Evolutionary conservation across 2,888 invertebrate genomes (phyloP).

Genomic region (Catocala nupta): DNA sequence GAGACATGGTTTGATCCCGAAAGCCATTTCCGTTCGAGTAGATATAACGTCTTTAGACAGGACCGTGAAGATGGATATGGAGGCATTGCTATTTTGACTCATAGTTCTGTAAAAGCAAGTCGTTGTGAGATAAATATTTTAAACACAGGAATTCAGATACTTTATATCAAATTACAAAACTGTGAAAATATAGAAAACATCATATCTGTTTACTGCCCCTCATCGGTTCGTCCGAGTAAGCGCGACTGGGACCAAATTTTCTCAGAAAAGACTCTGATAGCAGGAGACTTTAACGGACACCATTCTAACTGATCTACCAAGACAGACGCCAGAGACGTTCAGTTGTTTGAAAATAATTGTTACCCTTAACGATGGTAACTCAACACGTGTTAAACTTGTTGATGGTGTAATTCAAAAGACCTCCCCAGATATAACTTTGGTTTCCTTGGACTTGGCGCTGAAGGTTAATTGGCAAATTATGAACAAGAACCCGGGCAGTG

Average conservation of each 20-base stretch:
- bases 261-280: constrained; percentile 1
- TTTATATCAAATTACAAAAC: not conserved
- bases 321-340: not conserved
- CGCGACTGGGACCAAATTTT: constrained; percentile 7
- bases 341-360: not conserved
- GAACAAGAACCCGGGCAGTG: constrained; percentile 4
- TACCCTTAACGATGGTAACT: not conserved
- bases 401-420: not conserved
- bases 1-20: constrained; percentile 7
- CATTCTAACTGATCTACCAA: constrained; percentile 1
- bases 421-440: constrained; percentile 3
- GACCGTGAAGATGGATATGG: constrained; percentile 1
- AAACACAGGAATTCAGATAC: constrained; percentile 4
- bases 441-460: not conserved
- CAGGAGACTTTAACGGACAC: constrained; percentile 7
- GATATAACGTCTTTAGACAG: not conserved
- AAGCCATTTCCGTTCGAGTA: not conserved
- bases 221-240: not conserved
- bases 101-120: not conserved
- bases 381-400: constrained; percentile 6
- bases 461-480: constrained; percentile 4
- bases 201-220: constrained; percentile 4
- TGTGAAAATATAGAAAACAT: constrained; percentile 7
- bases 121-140: not conserved
- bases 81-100: not conserved